Base-by-base conservation (phyloP, 2,888 invertebrate species). In the Hydraecia micacea region DNA sequence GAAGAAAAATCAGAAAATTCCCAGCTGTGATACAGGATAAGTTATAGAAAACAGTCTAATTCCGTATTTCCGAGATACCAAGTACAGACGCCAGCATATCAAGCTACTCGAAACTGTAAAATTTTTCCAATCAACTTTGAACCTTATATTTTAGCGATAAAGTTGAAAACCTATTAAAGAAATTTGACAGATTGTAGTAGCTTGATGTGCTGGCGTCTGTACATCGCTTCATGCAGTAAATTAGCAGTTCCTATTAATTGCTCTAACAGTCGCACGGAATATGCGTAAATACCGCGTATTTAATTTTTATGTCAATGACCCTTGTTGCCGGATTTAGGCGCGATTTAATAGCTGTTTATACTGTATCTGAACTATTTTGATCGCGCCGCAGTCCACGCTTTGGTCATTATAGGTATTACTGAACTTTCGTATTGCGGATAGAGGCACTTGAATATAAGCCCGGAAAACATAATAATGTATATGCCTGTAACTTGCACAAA, bases 221-320 rank as follows among this genome's bases (percentile, higher is more conserved):
- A 68, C 39, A 52, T 39, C 1, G 7, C 28, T 25, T 60, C 55
- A 49, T 67, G 21, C 25, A 72, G 28, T 72, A 28, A 81, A 60
- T 63, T 25, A 69, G 15, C 77, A 62, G 79, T 70, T 63, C 55
- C 28, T 77, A 75, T 86, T 80, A 86, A 88, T 81, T 74, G 74
- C 11, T 36, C 6, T n/a, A 75, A 65, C 74, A 63, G 49, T 42
- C 15, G 62, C 74, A 39, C 73, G 11, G 67, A 42, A 68, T 70
- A 72, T 71, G 76, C 78, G 66, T 78, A 74, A 83, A 86, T 69
- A 84, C 42, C 11, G 77, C 74, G 39, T 76, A 76, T 75, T 80
- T n/a, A 72, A 55, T 79, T 86, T 87, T 89, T 85, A 89, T 85
- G 89, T 86, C 88, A 89, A 81, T 83, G 88, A 88, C 85, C 88